Conservation (phyloP, 1,140 invertebrate species). For the Micrasema minimum region DNA sequence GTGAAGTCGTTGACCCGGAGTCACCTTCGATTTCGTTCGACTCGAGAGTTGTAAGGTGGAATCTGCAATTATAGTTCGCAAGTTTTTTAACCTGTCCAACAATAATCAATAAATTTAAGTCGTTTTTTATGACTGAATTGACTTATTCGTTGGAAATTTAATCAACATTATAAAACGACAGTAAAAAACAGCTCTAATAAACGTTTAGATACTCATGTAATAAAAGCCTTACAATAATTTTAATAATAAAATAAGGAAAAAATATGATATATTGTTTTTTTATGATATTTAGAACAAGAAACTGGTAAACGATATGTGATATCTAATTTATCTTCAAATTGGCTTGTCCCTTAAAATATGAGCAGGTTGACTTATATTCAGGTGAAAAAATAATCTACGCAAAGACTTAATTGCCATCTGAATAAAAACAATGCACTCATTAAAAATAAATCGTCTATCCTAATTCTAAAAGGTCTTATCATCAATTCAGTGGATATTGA, state of each 20-base stretch:
- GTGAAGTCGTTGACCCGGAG: constrained; percentile 25
- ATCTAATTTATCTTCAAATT: no score
- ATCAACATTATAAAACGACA: background rate
- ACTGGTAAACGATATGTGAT: no score
- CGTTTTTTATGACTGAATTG: background rate
- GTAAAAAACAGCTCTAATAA: no score
- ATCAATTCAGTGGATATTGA: no score
- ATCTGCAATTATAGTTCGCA: constrained; percentile 41
- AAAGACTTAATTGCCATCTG: background rate
- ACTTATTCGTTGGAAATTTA: background rate
- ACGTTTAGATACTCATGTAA: no score
- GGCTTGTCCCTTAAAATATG: no score
- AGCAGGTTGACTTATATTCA: no score
- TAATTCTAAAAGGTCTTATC: no score
- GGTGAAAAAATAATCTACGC: background rate
- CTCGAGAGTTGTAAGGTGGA: constrained; percentile 36
- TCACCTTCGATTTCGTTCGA: constrained; percentile 11
- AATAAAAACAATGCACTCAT: background rate
- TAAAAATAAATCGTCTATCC: background rate
- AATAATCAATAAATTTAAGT: background rate
- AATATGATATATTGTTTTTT: no score
- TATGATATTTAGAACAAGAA: no score
- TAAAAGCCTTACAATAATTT: no score
- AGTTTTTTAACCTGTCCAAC: background rate
- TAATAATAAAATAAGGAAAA: no score